Base-by-base conservation (phyloP, 92 coral and sea anemone species). In the Hydrozoanthus gracilis region DNA sequence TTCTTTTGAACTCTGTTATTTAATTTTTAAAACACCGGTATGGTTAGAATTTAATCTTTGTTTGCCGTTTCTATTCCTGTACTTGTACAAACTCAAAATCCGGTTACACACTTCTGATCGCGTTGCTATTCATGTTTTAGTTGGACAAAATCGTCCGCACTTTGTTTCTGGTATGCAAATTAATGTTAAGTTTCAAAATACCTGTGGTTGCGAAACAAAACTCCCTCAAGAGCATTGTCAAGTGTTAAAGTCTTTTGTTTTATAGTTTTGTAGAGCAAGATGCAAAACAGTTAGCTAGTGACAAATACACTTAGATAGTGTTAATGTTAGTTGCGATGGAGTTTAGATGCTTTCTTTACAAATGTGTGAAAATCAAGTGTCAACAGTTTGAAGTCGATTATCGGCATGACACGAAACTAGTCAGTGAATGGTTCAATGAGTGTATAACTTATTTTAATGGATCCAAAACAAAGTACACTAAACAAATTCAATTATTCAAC, bases 401-500 rank as follows among this genome's bases (percentile, higher is more conserved):
- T 17, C 39, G 39, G 39, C 39, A 27, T 27, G 2, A 27, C 0
- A 27, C 39, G 39, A 27, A 27, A 27, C 39, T 27, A 27, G 39
- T 27, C 2, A 27, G 39, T 27, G 39, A 27, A 27, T 27, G 39
- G 69, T 52, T 55, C 17, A 35, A 2, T 51, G 68, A 48, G 12
- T 80, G 45, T 54, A 44, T 78, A 18, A 48, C 6, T 48, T 61
- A 65, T 65, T 80, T 16, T 16, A 80, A 80, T 17, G 51, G 48
- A 18, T 80, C 49, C 74, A 65, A 64, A 48, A 80, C 74, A 77
- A 77, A 55, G 52, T 77, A 27, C 46, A 55, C 51, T 77, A 39
- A 77, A 39, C 39, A 58, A 80, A 20, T 80, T 80, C 74, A 80
- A 80, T 80, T 80, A 80, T 67, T 80, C 84, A 62, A 79, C 11